Evolutionary conservation across 2,113 vertebrate species (phyloP).

Genomic region (Erythrocebus patas): DNA sequence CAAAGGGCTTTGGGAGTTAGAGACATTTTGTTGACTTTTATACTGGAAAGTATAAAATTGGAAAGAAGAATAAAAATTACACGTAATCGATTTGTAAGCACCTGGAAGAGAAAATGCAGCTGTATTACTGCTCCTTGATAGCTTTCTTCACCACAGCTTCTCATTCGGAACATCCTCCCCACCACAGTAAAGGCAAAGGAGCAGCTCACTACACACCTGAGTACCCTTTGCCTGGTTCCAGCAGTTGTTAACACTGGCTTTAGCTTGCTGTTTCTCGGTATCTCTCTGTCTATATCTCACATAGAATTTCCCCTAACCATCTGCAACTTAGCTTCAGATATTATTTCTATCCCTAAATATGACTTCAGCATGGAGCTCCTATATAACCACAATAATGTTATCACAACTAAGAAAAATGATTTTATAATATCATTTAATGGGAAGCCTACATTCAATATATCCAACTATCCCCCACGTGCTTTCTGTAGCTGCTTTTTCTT

Average conservation of each 20-base stretch:
- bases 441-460: not conserved
- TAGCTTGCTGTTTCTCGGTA: not conserved
- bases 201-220: fast-evolving
- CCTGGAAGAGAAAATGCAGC: not conserved
- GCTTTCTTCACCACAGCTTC: not conserved
- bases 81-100: not conserved
- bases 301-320: not conserved
- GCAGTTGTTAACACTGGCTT: not conserved
- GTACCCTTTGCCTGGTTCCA: not conserved
- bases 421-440: not conserved
- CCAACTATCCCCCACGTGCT: no score
- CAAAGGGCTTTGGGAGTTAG: not conserved
- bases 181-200: not conserved
- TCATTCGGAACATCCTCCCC: not conserved
- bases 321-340: not conserved
- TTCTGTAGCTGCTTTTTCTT: not conserved
- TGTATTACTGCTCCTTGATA: not conserved
- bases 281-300: not conserved
- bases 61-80: slow-evolving; percentile 18
- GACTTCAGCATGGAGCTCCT: not conserved
- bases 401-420: not conserved
- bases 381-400: not conserved
- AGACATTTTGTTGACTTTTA: slow-evolving; percentile 20
- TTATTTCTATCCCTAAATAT: not conserved
- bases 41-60: not conserved